Evolutionary conservation across 2,113 vertebrate species (phyloP).

Genomic region (Anoura caudifer): DNA sequence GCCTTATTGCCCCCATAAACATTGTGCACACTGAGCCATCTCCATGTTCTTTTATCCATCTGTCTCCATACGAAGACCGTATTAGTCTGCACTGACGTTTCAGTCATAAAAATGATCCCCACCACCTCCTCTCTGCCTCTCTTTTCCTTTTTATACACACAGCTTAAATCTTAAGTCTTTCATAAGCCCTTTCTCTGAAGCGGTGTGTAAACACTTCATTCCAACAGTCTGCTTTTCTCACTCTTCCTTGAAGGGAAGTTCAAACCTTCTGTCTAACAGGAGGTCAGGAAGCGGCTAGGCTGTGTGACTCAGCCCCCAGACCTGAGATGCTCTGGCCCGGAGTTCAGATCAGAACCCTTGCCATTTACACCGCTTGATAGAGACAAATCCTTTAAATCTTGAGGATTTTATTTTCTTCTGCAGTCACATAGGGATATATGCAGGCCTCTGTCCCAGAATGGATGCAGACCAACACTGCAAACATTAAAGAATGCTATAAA

Average conservation of each 20-base stretch:
- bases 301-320: neutral
- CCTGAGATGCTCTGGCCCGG: neutral
- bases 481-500: neutral
- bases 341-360: neutral
- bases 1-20: neutral
- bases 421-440: neutral
- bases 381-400: constrained; percentile 38
- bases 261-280: neutral
- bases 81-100: neutral
- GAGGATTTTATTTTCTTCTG: constrained; percentile 3
- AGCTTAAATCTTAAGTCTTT: constrained; percentile 36
- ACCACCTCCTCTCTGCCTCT: neutral
- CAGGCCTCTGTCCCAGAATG: neutral
- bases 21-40: neutral
- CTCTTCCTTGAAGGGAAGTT: neutral
- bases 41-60: neutral
- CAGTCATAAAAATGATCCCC: constrained; percentile 9
- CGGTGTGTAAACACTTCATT: constrained; percentile 22
- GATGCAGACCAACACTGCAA: neutral
- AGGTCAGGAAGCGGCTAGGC: neutral
- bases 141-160: constrained; percentile 23
- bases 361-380: neutral
- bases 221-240: neutral
- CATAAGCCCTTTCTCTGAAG: constrained; percentile 36
- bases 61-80: neutral